These are phyloP conservation scores for Luehdorfia chinensis DNA, from an alignment of 1,140 invertebrate species.

Conservation along the genomic window DNA sequence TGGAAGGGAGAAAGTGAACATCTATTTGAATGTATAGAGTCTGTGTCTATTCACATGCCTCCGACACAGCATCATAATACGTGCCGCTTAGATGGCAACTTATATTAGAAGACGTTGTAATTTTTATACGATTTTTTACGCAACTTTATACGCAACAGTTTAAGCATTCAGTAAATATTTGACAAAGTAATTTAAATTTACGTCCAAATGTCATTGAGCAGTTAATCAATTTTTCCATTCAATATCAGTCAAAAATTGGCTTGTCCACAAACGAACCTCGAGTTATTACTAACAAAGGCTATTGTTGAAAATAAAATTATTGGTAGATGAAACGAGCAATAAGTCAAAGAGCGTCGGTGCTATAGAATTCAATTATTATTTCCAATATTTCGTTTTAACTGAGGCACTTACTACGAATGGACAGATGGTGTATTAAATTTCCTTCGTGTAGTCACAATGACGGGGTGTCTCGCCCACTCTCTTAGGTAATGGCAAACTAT, in stretches of 20 bases:
- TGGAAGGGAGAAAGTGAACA: no score
- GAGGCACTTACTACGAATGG: conserved; percentile 31
- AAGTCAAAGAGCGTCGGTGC: conserved; percentile 28
- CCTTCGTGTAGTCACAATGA: conserved; percentile 23
- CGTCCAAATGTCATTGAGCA: not conserved
- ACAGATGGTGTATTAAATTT: conserved; percentile 44
- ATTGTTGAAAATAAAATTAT: conserved; percentile 3
- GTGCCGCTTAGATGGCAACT: no score
- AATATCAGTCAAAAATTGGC: not conserved
- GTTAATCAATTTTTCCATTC: not conserved
- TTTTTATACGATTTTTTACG: no score
- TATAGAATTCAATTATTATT: conserved; percentile 42
- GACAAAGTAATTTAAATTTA: no score
- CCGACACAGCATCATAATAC: no score
- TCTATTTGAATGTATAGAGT: no score
- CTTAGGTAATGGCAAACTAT: not conserved
- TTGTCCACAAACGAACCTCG: not conserved
- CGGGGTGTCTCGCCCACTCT: conserved; percentile 17
- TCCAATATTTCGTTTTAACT: conserved; percentile 41
- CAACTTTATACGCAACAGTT: no score
- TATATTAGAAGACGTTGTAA: no score
- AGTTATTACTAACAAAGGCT: not conserved
- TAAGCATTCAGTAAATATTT: no score
- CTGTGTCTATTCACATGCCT: no score
- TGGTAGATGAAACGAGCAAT: conserved; percentile 25